Evolutionary conservation across 1,140 invertebrate genomes (phyloP), one percentile per base, ranked within the genome.

Genomic region (Stegodyphus dumicola): DNA sequence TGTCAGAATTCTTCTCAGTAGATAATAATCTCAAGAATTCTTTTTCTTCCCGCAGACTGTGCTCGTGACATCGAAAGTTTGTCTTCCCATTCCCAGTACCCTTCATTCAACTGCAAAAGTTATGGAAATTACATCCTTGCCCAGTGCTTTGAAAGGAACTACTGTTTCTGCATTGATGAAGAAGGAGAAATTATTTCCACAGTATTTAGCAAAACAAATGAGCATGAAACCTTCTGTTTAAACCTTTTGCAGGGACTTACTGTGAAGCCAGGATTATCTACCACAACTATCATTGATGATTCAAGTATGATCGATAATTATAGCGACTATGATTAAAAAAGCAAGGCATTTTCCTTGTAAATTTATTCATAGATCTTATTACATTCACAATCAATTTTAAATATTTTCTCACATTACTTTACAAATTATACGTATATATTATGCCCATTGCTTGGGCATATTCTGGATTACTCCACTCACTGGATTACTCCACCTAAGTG

Each of bases 151-250:
- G 48, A 53, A 7, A 51, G 75, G 1, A 49, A 65, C 18, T 5
- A 65, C 52, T 83, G 77, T 9, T 79, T 83, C 49, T 83, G 80
- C 13, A 66, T 83, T 5, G 80, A 83, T 75, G n/a, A n/a, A 33
- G 80, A 83, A 54, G 80, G 80, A 2, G 80, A 83, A 49, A 15
- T 70, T 13, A 79, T 70, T 33, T 79, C 66, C 5, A 70, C 11
- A 56, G 6, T n/a, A 11, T 15, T 48, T 69, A 48, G 70, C 18
- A 17, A 67, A 77, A 77, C 15, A 70, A 18, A 60, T 15, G 9
- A 11, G 56, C 9, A 60, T 60, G 56, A 60, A 60, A 60, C 56
- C 9, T 9, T 60, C 15, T 60, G 56, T 15, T 60, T 60, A 60
- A 15, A 60, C 9, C 9, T 60, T 9, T 60, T 60, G 56, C 9